Evolutionary conservation across 23 tunicate species (phyloP), one percentile per base, ranked within the genome.

Genomic region (Aplidium turbinatum): DNA sequence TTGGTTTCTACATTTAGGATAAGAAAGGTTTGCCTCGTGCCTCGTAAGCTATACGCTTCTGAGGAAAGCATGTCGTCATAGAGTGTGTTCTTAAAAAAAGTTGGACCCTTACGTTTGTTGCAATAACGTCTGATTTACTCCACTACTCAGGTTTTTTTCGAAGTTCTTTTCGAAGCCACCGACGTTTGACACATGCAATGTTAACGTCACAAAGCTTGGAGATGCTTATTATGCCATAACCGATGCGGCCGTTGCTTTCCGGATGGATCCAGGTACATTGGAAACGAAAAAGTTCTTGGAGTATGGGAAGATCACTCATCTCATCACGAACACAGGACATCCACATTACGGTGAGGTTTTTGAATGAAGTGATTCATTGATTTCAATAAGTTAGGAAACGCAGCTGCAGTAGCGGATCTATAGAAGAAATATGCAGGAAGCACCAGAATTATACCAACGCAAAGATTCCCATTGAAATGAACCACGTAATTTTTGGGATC

Each of bases 171-270:
- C 66, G 1, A 27, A 1, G 21, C 51, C 18, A 9, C 58, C 83
- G 13, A 38, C 31, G 19, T 1, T 30, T 0, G 65, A 65, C 16
- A 65, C 48, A 31, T 40, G 58, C 52, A 65, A 52, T 38, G 83
- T 78, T 1, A 78, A 66, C 30, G n/a, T 78, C 18, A 53, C 66
- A 13, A 50, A 47, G 22, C 58, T 78, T 6, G 83, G 83, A 21
- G 35, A 66, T 18, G 56, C 66, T 33, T 65, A 66, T 38, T 78
- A 78, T 34, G 62, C 83, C 56, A 52, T 78, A 18, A 78, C 83
- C 18, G 83, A 78, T 66, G 83, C 53, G 5, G 58, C 73, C 7
- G 20, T 30, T 29, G 65, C 66, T 9, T 34, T 46, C 54, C 34
- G 75, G 36, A 34, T 78, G 28, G 39, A 66, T 51, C 39, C 75